Conservation (phyloP, 1,140 invertebrate genomes). For the Maconellicoccus hirsutus region DNA sequence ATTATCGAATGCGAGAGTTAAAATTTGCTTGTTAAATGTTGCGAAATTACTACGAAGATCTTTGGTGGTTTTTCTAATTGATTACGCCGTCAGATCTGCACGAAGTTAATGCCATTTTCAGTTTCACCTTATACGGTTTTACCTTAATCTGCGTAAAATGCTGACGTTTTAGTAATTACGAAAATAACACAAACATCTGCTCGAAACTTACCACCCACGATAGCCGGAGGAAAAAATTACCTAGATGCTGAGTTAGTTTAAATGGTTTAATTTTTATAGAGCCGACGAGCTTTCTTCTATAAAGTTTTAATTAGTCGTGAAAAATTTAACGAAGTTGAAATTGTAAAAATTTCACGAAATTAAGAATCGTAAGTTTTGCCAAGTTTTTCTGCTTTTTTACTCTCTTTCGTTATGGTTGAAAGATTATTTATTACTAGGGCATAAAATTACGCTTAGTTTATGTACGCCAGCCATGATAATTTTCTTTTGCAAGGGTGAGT, state of each 20-base stretch:
- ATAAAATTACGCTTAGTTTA: neutral
- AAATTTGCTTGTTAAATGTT: neutral
- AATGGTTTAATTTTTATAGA: too few relatives aligned
- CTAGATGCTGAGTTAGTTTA: too few relatives aligned
- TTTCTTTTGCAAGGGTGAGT: neutral
- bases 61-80: neutral
- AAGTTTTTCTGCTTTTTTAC: neutral
- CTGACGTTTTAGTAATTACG: neutral
- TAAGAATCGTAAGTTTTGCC: neutral
- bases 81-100: neutral
- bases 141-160: neutral
- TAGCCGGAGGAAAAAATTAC: too few relatives aligned
- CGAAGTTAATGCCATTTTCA: neutral
- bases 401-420: neutral
- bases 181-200: neutral
- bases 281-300: too few relatives aligned
- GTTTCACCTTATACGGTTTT: neutral
- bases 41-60: neutral
- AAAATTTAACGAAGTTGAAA: neutral
- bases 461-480: neutral
- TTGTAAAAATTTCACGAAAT: neutral
- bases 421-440: neutral
- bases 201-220: too few relatives aligned
- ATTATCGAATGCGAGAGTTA: neutral
- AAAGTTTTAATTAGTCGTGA: neutral